Base-by-base conservation (phyloP, 1,140 invertebrate genomes). In the Anastatus disparis region DNA sequence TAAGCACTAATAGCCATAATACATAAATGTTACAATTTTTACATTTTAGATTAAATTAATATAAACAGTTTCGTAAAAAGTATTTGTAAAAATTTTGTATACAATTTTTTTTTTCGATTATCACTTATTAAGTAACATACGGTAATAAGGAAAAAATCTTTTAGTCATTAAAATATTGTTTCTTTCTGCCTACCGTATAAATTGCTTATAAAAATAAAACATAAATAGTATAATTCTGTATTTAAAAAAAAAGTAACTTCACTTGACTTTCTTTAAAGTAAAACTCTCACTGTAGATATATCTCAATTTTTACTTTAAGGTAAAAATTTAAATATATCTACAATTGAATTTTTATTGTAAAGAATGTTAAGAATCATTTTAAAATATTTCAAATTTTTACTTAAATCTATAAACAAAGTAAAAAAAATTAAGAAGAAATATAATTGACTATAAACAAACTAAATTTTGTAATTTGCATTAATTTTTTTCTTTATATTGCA, bases 391-490 rank as follows among this genome's bases (percentile, higher is more conserved):
- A 38, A 38, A 7, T 12, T 44, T 3, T 15, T 3, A 44, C 9
- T 44, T 44, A 3, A 44, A 44, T 9, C 9, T 29, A 53, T 52
- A 27, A 13, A 10, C 27, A 27, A 27, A 52, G 10, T 9, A 13
- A 27, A 27, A 22, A 22, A 48, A 3, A 22, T 9, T 2, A 48
- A 48, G 3, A 17, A 20, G 46, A 31, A 55, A 8, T 29, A 31
- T 31, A 35, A 10, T 7, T 55, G 20, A 20, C 52, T n/a, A n/a
- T n/a, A n/a, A n/a, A n/a, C n/a, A n/a, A n/a, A 44, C 50, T 24
- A 24, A 52, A 20, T 26, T 59, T 61, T 69, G 31, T 42, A 69
- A 44, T 69, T 61, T 69, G 66, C 46, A 69, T 20, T 69, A 62
- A 69, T 69, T 69, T 59, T 53, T 53, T 15, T 68, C 44, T 53